Evolutionary conservation across 2,888 invertebrate genomes (phyloP).

Genomic region (Platerodrilus igneus): DNA sequence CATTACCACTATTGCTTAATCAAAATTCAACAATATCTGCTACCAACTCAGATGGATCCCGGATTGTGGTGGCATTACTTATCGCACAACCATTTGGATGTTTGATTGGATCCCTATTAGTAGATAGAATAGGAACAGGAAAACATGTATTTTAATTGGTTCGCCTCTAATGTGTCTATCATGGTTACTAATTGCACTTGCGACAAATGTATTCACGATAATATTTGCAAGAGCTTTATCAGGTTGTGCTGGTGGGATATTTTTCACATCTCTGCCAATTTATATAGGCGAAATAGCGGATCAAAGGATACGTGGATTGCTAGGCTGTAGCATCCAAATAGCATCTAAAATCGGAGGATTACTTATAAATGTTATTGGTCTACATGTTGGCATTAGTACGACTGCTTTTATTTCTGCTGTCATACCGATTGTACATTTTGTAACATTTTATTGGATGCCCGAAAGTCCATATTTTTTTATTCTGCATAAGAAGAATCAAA

Average conservation of each 20-base stretch:
- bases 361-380: conserved; percentile 52
- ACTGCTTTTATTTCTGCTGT: conserved; percentile 55
- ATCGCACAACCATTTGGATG: too few species aligned
- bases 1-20: too few species aligned
- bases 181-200: conserved; percentile 31
- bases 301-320: conserved; percentile 35
- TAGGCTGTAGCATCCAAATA: conserved; percentile 35
- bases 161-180: conserved; percentile 46
- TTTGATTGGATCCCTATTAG: too few species aligned
- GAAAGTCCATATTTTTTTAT: conserved; percentile 47
- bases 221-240: conserved; percentile 33
- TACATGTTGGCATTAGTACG: conserved; percentile 50
- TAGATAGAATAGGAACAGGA: too few species aligned
- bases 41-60: conserved; percentile 52
- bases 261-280: conserved; percentile 33
- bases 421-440: conserved; percentile 54
- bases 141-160: too few species aligned
- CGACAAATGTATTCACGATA: conserved; percentile 32
- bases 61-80: conserved; percentile 62
- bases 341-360: conserved; percentile 33
- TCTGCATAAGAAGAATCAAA: conserved; percentile 30
- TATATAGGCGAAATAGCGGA: conserved; percentile 37
- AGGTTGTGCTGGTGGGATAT: conserved; percentile 33
- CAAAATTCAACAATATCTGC: conserved; percentile 49
- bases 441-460: too few species aligned